Conservation (phyloP, 2,113 vertebrate genomes). For the Odobenus rosmarus region DNA sequence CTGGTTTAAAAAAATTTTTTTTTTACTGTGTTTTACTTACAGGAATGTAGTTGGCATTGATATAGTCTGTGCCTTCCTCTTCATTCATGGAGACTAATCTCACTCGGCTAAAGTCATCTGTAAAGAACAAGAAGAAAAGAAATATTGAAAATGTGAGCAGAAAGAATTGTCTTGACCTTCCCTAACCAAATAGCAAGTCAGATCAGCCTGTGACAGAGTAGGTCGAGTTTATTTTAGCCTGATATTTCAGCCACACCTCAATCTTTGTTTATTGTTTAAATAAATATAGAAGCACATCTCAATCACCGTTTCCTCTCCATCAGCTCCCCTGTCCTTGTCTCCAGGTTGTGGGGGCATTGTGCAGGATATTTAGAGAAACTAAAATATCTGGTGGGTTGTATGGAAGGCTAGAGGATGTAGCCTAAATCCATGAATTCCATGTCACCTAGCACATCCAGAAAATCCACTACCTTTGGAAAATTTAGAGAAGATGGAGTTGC, state of each 20-base stretch:
- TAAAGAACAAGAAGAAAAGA: not conserved
- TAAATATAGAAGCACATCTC: not conserved
- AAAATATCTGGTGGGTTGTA: not conserved
- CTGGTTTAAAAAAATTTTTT: not conserved
- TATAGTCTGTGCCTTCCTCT: constrained; percentile 96
- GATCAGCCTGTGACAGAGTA: not conserved
- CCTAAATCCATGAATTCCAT: not conserved
- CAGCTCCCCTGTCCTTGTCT: not conserved
- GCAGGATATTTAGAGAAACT: not conserved
- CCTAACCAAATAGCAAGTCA: not conserved
- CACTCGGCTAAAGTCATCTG: constrained; percentile 98
- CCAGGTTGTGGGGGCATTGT: not conserved
- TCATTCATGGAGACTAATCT: constrained; percentile 93
- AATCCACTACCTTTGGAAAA: not conserved
- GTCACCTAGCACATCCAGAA: not conserved
- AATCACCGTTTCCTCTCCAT: not conserved
- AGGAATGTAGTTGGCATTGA: constrained; percentile 98
- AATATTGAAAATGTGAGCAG: not conserved
- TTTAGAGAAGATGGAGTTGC: not conserved
- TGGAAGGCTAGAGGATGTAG: not conserved
- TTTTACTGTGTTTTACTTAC: constrained; percentile 85
- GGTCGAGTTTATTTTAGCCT: not conserved
- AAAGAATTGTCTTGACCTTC: not conserved
- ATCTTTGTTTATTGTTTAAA: not conserved
- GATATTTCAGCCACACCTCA: not conserved